phyloP scores from a whole-genome alignment of 2,888 invertebrate genomes.

The Tortricodes alternella region DNA sequence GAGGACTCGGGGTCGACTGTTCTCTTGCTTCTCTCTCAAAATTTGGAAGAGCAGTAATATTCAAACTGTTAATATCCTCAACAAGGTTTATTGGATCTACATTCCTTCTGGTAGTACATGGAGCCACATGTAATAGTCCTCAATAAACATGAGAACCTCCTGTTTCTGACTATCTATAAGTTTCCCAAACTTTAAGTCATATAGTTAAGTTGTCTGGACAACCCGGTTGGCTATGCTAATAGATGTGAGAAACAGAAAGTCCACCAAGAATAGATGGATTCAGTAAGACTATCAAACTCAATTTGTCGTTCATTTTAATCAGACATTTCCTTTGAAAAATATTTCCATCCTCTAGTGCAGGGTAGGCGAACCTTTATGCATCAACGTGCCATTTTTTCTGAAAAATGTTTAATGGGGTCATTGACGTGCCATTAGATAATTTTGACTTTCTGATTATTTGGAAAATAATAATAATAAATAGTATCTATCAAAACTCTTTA shows the following conservation, averaged over 20 bases:
- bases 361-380: slow-evolving; percentile 32
- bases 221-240: background rate
- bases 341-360: background rate
- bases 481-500: slow-evolving; percentile 14
- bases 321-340: background rate
- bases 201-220: background rate
- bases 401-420: slow-evolving; percentile 29
- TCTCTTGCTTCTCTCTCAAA: background rate
- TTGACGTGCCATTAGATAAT: slow-evolving; percentile 34
- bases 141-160: background rate
- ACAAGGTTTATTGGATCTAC: background rate
- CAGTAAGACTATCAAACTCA: background rate
- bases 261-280: background rate
- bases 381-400: slow-evolving; percentile 29
- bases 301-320: background rate
- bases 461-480: slow-evolving; percentile 34
- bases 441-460: slow-evolving; percentile 33
- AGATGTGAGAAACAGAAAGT: background rate
- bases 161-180: background rate
- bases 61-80: background rate
- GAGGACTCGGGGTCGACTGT: too few relatives aligned
- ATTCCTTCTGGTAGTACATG: too few relatives aligned
- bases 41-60: background rate
- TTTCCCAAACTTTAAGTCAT: background rate
- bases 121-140: background rate